Evolutionary conservation across 2,888 invertebrate species (phyloP).

Genomic region (Andrena praecox): DNA sequence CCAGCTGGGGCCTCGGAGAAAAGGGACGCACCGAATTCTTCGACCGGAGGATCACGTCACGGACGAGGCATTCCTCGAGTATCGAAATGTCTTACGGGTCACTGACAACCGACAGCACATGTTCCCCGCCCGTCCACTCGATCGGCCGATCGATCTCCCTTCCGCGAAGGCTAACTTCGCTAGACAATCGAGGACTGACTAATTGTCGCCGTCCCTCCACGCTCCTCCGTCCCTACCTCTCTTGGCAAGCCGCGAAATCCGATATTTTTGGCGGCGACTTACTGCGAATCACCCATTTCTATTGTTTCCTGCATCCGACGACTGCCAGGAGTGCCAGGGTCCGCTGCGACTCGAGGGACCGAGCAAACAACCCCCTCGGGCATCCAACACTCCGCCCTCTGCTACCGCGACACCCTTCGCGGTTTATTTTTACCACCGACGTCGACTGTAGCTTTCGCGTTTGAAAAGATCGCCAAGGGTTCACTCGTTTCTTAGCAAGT

Average conservation of each 20-base stretch:
- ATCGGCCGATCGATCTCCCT: neutral
- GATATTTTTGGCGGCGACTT: slow-evolving; percentile 78
- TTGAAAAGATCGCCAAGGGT: neutral
- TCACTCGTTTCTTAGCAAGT: neutral
- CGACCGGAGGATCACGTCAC: slow-evolving; percentile 28
- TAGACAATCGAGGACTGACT: slow-evolving; percentile 2
- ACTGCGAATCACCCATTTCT: slow-evolving; percentile 39
- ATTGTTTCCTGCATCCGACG: slow-evolving; percentile 33
- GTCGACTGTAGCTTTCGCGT: neutral
- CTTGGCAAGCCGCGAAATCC: slow-evolving; percentile 78
- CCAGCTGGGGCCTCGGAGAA: neutral
- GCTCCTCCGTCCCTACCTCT: slow-evolving; percentile 69
- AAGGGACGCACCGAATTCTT: neutral
- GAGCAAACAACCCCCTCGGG: neutral
- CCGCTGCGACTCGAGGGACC: neutral
- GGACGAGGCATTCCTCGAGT: slow-evolving; percentile 29
- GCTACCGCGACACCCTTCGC: neutral
- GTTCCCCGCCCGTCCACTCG: neutral
- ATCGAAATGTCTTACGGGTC: slow-evolving; percentile 22
- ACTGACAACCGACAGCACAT: slow-evolving; percentile 30
- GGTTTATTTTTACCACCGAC: neutral
- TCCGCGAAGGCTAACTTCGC: neutral
- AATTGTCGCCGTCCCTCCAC: slow-evolving; percentile 14
- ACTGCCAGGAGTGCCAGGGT: slow-evolving; percentile 28
- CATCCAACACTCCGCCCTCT: neutral